Conservation (phyloP, 2,113 vertebrate genomes). For the Caloenas nicobarica region DNA sequence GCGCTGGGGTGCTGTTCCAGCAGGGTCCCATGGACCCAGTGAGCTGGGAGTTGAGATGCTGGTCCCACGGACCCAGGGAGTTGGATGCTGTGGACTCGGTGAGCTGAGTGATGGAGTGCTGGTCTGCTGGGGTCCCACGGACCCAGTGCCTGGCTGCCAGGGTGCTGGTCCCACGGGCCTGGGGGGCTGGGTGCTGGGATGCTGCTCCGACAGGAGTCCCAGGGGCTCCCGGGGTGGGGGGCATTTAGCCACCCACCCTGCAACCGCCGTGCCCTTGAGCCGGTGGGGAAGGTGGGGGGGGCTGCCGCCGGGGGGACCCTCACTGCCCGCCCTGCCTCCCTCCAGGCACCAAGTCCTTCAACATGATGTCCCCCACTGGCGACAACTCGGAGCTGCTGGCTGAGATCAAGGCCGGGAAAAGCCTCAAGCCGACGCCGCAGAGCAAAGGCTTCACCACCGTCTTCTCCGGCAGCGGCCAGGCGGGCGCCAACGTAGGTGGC, state of each 20-base stretch:
- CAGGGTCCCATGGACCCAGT: not conserved
- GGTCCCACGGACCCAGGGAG: fast-evolving
- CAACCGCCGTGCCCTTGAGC: fast-evolving
- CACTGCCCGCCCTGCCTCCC: constrained; percentile 12
- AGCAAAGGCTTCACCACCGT: constrained; percentile 94
- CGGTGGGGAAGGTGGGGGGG: too few relatives aligned
- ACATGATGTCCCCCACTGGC: constrained; percentile 98
- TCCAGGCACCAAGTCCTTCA: constrained; percentile 97
- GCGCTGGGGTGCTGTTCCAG: not conserved
- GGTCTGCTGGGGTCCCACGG: not conserved
- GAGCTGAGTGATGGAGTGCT: not conserved
- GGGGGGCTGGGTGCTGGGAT: not conserved
- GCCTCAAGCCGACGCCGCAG: constrained; percentile 93
- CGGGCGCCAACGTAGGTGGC: constrained; percentile 79
- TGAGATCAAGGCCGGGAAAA: constrained; percentile 97
- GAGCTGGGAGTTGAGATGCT: not conserved
- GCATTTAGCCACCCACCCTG: too few relatives aligned
- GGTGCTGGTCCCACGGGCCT: not conserved
- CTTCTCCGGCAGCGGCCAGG: constrained; percentile 85
- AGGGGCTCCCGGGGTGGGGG: fast-evolving
- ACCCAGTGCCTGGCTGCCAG: not conserved
- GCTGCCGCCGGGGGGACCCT: fast-evolving
- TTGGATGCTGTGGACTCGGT: not conserved
- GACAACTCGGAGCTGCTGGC: constrained; percentile 98
- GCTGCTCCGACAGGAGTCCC: fast-evolving